These are phyloP conservation scores for Chaetodon auriga DNA, from an alignment of 2,113 vertebrate genomes.

Conservation along the genomic window DNA sequence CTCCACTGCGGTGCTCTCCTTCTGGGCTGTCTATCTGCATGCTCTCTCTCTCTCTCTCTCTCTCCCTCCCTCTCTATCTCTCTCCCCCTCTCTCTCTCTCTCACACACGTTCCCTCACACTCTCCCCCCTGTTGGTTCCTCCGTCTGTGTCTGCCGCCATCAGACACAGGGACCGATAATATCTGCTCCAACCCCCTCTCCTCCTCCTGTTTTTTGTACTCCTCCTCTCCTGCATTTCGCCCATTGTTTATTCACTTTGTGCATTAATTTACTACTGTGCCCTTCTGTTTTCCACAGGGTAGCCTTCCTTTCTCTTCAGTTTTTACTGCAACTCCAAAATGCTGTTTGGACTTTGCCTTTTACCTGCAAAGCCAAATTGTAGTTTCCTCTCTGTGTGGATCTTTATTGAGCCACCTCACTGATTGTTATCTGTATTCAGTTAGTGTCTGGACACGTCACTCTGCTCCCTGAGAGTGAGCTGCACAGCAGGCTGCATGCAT, in stretches of 20 bases:
- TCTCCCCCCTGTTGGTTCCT: conserved; percentile 62
- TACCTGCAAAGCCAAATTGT: not conserved
- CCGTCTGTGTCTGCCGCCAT: conserved; percentile 83
- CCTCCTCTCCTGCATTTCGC: conserved; percentile 46
- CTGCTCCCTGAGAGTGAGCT: conserved; percentile 32
- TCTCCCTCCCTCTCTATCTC: conserved; percentile 15
- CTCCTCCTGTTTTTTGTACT: conserved; percentile 47
- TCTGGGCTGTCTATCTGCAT: conserved; percentile 76
- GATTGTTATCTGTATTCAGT: conserved; percentile 73
- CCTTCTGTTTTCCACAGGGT: not conserved
- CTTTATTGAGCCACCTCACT: conserved; percentile 55
- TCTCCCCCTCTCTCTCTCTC: conserved; percentile 25
- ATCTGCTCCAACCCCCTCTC: conserved; percentile 72
- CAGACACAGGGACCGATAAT: conserved; percentile 77
- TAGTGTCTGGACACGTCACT: conserved; percentile 57
- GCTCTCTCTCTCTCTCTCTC: conserved; percentile 41
- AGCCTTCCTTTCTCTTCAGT: not conserved
- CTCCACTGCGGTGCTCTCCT: conserved; percentile 80
- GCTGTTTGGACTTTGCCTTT: conserved; percentile 40
- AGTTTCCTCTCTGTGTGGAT: conserved; percentile 14
- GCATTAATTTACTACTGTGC: conserved; percentile 1
- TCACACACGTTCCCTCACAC: conserved; percentile 45
- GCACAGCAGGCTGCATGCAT: conserved; percentile 54
- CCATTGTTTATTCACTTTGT: conserved; percentile 53
- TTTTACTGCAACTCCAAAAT: conserved; percentile 10